Evolutionary conservation across 2,113 vertebrate genomes (phyloP).

Genomic region (Genyomyrus donnyi): DNA sequence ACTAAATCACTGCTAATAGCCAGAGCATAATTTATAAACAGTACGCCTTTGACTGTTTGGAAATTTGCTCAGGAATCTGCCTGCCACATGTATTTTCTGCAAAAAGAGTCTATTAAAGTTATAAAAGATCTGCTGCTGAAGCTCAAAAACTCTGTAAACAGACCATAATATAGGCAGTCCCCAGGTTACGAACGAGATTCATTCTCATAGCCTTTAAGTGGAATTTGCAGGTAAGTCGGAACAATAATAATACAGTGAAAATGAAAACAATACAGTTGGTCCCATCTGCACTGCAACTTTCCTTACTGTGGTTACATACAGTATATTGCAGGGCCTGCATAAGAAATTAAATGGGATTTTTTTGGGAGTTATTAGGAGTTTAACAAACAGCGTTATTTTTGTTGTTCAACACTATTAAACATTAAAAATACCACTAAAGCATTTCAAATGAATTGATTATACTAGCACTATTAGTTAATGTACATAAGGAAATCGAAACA

Average conservation of each 20-base stretch:
- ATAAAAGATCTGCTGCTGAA: conserved; percentile 17
- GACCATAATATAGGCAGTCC: not conserved
- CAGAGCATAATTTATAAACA: conserved; percentile 50
- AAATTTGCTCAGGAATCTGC: conserved; percentile 48
- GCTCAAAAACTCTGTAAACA: conserved; percentile 30
- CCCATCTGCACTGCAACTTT: not conserved
- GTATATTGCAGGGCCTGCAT: not conserved
- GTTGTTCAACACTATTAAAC: not conserved
- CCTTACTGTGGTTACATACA: not conserved
- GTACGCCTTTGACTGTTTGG: conserved; percentile 46
- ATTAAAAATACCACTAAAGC: not conserved
- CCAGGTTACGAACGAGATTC: not conserved
- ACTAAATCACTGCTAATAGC: conserved; percentile 47
- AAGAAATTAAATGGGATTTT: not conserved
- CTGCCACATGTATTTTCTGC: conserved; percentile 45
- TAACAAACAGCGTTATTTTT: not conserved
- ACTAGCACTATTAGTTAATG: not conserved
- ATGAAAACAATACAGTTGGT: not conserved
- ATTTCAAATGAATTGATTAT: not conserved
- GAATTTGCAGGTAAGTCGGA: not conserved
- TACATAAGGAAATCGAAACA: not conserved
- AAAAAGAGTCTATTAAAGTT: not conserved
- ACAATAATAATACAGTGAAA: not conserved
- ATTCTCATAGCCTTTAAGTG: not conserved
- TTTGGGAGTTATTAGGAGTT: not conserved